Evolutionary conservation across 2,797 vertebrate species (phyloP).

Genomic region (Tapirus indicus): DNA sequence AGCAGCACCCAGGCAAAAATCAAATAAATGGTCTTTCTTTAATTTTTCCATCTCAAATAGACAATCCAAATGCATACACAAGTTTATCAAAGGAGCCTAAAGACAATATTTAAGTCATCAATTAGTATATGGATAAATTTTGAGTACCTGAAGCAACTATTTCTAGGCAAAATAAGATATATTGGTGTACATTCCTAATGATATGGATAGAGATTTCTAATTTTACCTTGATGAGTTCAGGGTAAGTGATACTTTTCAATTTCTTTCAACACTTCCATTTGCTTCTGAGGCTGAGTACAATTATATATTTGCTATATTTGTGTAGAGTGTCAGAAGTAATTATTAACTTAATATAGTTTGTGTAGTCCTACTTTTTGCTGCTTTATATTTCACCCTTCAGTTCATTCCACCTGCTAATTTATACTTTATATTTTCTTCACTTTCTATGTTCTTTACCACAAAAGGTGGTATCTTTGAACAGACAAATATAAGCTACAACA

Average conservation of each 20-base stretch:
- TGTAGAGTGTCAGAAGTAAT: background rate
- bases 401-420: background rate
- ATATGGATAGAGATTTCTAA: background rate
- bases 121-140: background rate
- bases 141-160: slow-evolving; percentile 12
- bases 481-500: background rate
- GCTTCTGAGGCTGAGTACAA: background rate
- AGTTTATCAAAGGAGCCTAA: slow-evolving; percentile 24
- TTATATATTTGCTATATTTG: background rate
- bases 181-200: background rate
- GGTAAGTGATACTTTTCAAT: background rate
- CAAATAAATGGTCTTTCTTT: slow-evolving; percentile 55
- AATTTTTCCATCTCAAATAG: slow-evolving; percentile 43
- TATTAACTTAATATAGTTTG: slow-evolving; percentile 18
- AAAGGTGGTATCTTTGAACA: background rate
- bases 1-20: slow-evolving; percentile 48
- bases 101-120: slow-evolving; percentile 2
- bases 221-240: slow-evolving; percentile 37
- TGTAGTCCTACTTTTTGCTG: background rate
- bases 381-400: background rate
- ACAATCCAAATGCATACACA: background rate
- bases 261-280: background rate
- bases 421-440: background rate
- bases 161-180: slow-evolving; percentile 5
- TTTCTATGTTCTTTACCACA: background rate